Evolutionary conservation across 2,888 invertebrate species (phyloP).

Genomic region (Xylota sylvarum): DNA sequence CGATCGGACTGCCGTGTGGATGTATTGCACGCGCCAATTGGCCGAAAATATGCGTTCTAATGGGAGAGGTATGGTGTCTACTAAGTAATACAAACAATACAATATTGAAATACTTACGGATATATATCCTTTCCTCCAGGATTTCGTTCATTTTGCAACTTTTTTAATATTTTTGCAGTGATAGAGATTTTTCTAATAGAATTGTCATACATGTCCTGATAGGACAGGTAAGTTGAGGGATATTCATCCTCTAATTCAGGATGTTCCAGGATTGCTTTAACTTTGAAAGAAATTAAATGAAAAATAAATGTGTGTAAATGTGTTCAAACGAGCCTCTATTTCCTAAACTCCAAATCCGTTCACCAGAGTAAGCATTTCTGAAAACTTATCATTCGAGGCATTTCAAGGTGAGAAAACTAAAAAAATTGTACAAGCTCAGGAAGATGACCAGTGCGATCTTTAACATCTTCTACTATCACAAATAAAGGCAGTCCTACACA

Average conservation of each 20-base stretch:
- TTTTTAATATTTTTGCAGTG: slow-evolving; percentile 88
- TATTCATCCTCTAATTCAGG: slow-evolving; percentile 45
- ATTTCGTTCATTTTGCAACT: slow-evolving; percentile 88
- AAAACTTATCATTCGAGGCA: too few relatives aligned
- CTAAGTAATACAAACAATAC: neutral
- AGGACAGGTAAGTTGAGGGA: slow-evolving; percentile 44
- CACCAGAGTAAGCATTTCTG: too few relatives aligned
- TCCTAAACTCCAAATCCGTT: too few relatives aligned
- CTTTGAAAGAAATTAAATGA: slow-evolving; percentile 1
- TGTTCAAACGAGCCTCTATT: too few relatives aligned
- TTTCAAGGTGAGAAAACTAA: too few relatives aligned
- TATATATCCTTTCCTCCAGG: slow-evolving; percentile 38
- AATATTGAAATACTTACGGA: slow-evolving; percentile 32
- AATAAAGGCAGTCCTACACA: too few relatives aligned
- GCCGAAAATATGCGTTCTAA: neutral
- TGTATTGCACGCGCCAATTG: slow-evolving; percentile 55
- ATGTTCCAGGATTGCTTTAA: slow-evolving; percentile 31
- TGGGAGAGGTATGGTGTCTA: too few relatives aligned
- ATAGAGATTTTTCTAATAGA: slow-evolving; percentile 76
- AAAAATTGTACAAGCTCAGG: too few relatives aligned
- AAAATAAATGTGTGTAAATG: too few relatives aligned
- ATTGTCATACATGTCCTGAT: slow-evolving; percentile 52
- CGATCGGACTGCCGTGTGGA: slow-evolving; percentile 82
- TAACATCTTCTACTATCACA: too few relatives aligned
- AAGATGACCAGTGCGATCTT: too few relatives aligned